Evolutionary conservation across 2,797 vertebrate genomes (phyloP).

Genomic region (Leptoclinus maculatus): DNA sequence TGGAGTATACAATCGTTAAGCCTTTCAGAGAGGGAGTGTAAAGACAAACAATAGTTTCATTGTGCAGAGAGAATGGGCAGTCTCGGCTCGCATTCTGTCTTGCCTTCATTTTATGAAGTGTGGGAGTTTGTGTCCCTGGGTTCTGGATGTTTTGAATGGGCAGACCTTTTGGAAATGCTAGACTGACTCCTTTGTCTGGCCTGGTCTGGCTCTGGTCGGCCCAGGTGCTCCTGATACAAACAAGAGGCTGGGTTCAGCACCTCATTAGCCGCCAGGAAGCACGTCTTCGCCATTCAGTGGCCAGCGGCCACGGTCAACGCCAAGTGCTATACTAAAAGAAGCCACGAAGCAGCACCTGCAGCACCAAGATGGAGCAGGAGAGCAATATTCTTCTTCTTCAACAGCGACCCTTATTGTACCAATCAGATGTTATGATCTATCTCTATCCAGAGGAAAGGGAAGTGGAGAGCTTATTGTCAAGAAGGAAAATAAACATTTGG

Average conservation of each 20-base stretch:
- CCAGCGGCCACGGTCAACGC: conserved; percentile 35
- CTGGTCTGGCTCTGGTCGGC: conserved; percentile 62
- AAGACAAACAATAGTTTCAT: conserved; percentile 81
- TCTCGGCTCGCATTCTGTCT: conserved; percentile 64
- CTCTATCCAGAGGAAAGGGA: conserved; percentile 27
- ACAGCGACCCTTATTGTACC: conserved; percentile 34
- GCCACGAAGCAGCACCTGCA: conserved; percentile 66
- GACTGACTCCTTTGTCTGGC: conserved; percentile 69
- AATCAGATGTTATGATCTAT: conserved; percentile 39
- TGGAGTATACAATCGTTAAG: conserved; percentile 54
- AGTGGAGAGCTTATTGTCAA: conserved; percentile 47
- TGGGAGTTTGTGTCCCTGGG: conserved; percentile 75
- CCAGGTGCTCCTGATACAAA: conserved; percentile 80
- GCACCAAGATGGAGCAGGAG: conserved; percentile 23
- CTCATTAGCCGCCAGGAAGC: conserved; percentile 75
- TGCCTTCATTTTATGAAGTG: conserved; percentile 78
- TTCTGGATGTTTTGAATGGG: conserved; percentile 74
- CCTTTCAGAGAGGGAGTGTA: conserved; percentile 58
- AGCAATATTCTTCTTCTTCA: conserved; percentile 21
- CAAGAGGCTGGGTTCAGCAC: conserved; percentile 73
- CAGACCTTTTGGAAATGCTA: conserved; percentile 65
- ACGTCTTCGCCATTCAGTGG: conserved; percentile 57
- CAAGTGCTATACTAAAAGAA: conserved; percentile 46
- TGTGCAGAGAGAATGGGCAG: conserved; percentile 74
- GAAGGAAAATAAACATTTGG: conserved; percentile 52